Percentiles rank a stretch among this genome's conserved stretches.
These are phyloP conservation scores for Lutraria rhynchaena DNA, from an alignment of 1,140 invertebrate genomes.

Conservation along the genomic window DNA sequence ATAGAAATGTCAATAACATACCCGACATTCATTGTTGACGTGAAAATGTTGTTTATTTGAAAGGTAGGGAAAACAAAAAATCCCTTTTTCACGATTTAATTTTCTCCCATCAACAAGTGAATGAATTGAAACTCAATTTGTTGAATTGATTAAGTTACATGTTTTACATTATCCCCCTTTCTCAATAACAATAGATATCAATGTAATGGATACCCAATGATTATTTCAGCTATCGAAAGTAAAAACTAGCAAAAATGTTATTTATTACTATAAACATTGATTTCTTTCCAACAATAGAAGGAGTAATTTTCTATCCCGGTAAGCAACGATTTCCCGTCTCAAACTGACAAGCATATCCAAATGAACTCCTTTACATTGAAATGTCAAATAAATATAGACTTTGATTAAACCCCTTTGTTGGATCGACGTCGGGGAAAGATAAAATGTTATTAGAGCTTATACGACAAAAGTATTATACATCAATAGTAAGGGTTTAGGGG, in stretches of 20 bases:
- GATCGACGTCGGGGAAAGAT: slow-evolving; percentile 2
- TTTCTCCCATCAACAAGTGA: no score
- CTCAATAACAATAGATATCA: not conserved
- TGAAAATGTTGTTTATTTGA: not conserved
- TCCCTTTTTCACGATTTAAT: no score
- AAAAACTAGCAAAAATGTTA: not conserved
- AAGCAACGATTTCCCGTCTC: slow-evolving; percentile 20
- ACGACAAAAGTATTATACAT: slow-evolving; percentile 50
- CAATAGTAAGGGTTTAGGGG: slow-evolving; percentile 42
- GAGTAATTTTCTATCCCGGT: not conserved
- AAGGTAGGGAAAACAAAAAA: not conserved
- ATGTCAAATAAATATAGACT: slow-evolving; percentile 49
- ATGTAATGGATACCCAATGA: slow-evolving; percentile 8
- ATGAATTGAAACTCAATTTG: not conserved
- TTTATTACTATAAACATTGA: not conserved
- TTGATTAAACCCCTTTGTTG: slow-evolving; percentile 46
- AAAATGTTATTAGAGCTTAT: slow-evolving; percentile 37
- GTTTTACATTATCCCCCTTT: not conserved
- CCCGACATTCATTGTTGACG: not conserved
- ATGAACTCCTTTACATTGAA: slow-evolving; percentile 28
- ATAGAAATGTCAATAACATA: slow-evolving; percentile 25
- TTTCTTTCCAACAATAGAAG: not conserved
- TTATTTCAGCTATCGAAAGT: slow-evolving; percentile 2
- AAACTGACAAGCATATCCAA: not conserved
- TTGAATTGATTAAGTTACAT: not conserved